Evolutionary conservation across 2,888 invertebrate species (phyloP).

Genomic region (Aricia artaxerxes): DNA sequence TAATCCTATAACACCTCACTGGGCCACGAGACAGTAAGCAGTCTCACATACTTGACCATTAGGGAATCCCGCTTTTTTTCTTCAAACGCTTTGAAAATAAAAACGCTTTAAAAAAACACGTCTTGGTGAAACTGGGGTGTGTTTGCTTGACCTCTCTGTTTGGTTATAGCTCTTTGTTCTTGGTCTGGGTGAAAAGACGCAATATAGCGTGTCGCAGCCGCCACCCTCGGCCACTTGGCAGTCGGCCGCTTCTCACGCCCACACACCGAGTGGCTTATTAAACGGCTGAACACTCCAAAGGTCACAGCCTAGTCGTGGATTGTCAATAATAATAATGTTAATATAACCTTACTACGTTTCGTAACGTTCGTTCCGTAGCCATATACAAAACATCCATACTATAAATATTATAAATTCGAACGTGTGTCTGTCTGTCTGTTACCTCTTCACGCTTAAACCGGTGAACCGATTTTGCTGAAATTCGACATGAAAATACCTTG

Average conservation of each 20-base stretch:
- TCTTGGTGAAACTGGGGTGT: background rate
- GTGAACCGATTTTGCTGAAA: too few species aligned
- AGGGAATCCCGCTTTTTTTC: background rate
- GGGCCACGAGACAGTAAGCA: background rate
- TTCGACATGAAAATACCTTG: too few species aligned
- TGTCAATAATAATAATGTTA: background rate
- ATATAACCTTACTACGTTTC: background rate
- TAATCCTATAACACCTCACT: background rate
- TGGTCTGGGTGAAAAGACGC: slow-evolving; percentile 27
- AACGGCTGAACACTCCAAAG: slow-evolving; percentile 29
- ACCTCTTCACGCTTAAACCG: too few species aligned
- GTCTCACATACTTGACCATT: background rate
- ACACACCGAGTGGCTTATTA: slow-evolving; percentile 23
- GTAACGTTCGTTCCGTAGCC: background rate
- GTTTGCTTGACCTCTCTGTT: slow-evolving; percentile 7
- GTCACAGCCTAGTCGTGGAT: slow-evolving; percentile 20
- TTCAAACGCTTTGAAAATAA: background rate
- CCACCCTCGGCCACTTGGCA: slow-evolving; percentile 26
- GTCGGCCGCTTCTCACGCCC: slow-evolving; percentile 24
- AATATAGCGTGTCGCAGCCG: slow-evolving; percentile 16
- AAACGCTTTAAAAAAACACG: background rate
- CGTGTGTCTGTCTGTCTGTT: too few species aligned
- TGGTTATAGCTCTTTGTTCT: background rate
- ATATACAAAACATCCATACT: background rate
- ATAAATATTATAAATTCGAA: too few species aligned